Conservation (phyloP, 2,797 vertebrate species). For the Macrochelys suwanniensis region DNA sequence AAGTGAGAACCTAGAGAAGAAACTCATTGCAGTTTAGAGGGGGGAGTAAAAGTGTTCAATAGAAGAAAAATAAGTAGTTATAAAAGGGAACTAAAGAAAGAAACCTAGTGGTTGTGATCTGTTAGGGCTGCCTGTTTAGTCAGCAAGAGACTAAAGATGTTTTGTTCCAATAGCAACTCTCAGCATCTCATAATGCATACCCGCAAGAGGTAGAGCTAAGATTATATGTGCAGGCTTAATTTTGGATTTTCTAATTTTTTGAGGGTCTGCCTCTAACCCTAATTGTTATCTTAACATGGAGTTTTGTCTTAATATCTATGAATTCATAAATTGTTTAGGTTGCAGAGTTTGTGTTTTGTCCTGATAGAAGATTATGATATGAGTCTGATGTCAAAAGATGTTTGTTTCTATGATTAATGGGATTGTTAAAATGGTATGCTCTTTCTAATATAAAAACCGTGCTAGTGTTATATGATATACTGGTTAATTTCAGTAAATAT, state of each 20-base stretch:
- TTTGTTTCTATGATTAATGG: not conserved
- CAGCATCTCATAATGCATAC: not conserved
- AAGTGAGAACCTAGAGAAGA: not conserved
- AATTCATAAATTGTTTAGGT: not conserved
- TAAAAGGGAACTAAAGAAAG: not conserved
- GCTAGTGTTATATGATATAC: not conserved
- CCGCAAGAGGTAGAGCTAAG: not conserved
- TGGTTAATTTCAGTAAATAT: not conserved
- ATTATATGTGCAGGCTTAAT: not conserved
- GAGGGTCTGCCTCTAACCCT: not conserved
- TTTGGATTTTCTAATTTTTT: not conserved
- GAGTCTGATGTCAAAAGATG: no score
- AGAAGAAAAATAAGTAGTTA: not conserved
- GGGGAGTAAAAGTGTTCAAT: not conserved
- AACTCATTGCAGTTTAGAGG: not conserved
- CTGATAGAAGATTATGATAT: not conserved
- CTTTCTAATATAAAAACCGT: not conserved
- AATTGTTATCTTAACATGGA: not conserved
- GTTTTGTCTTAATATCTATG: not conserved
- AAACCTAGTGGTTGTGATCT: not conserved
- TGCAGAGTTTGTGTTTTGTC: not conserved
- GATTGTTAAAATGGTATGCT: not conserved
- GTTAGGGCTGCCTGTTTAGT: not conserved
- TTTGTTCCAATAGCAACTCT: not conserved
- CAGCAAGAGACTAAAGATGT: not conserved